Base-by-base conservation (phyloP, 2,888 invertebrate species). In the Nomada flava region DNA sequence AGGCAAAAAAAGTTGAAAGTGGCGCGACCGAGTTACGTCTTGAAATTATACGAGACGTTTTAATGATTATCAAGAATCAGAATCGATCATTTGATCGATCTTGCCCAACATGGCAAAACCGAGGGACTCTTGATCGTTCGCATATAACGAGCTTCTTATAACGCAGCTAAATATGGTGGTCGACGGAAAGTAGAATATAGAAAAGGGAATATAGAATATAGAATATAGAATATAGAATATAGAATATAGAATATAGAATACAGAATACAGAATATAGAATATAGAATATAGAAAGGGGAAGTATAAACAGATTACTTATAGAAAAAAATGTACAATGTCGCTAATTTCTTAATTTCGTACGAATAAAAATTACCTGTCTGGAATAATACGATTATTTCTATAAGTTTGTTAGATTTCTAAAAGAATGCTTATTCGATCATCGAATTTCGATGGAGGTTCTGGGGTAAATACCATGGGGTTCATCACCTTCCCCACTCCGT, bases 81-180 rank as follows among this genome's bases (percentile, higher is more conserved):
- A 50, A 55, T 68, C 62, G 11, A 69, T 79, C 50, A 67, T 79
- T 76, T 47, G 60, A 65, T 70, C 63, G 29, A 36, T 75, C 63
- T 72, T n/a, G 60, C 65, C 76, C 50, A 50, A 18, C 74, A 78
- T 84, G 68, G 81, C 7, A 36, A 60, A 73, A 36, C 29, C 11
- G 23, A 68, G 57, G 20, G 60, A 36, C 44, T 65, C 29, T 57
- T 7, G 69, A 57, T 55, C 50, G 20, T 2, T 82, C 62, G 42
- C 23, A 42, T 11, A 52, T 42, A 59, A 10, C 13, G 20, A 72
- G 70, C 67, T 70, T 73, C 44, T 79, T 50, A 36, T 29, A 2
- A 60, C 11, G 3, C 20, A n/a, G 18, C 62, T 67, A 68, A 52
- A 74, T 62, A 68, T 36, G 57, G 47, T 5, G 13, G 13, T 9